phyloP scores from a whole-genome alignment of 2,797 vertebrate genomes.

The Gymnothorax reevesii region DNA sequence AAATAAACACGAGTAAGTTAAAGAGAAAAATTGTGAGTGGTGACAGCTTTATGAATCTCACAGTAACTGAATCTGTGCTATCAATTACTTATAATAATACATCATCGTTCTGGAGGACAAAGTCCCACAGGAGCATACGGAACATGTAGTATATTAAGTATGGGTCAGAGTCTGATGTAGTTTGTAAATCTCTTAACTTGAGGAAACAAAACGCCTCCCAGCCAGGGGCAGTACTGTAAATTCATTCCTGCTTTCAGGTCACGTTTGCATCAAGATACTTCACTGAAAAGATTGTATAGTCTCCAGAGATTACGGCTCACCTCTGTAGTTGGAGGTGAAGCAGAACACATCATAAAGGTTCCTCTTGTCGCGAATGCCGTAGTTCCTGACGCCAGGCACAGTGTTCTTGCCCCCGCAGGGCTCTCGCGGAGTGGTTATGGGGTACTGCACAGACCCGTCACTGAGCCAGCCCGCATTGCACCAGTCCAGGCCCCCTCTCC shows the following conservation, averaged over 20 bases:
- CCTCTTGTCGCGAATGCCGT: constrained; percentile 90
- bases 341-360: constrained; percentile 93
- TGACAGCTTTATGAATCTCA: too few species aligned
- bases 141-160: neutral
- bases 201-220: neutral
- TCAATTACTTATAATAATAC: too few species aligned
- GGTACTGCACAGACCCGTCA: constrained; percentile 92
- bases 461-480: constrained; percentile 96
- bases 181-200: neutral
- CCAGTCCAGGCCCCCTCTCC: constrained; percentile 91
- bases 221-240: neutral
- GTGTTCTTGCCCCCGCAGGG: constrained; percentile 91
- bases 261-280: neutral
- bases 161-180: neutral
- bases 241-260: neutral
- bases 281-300: neutral
- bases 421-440: constrained; percentile 87
- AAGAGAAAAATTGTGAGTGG: too few species aligned
- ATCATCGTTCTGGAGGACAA: too few species aligned
- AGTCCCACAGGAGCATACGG: neutral
- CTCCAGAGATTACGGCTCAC: constrained; percentile 63
- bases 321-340: constrained; percentile 91
- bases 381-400: constrained; percentile 85
- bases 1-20: too few species aligned
- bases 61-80: too few species aligned